Percentiles rank a stretch among this genome's conserved stretches.
Conservation (phyloP, 1,140 invertebrate genomes). For the Ostrea denselamellosa region DNA sequence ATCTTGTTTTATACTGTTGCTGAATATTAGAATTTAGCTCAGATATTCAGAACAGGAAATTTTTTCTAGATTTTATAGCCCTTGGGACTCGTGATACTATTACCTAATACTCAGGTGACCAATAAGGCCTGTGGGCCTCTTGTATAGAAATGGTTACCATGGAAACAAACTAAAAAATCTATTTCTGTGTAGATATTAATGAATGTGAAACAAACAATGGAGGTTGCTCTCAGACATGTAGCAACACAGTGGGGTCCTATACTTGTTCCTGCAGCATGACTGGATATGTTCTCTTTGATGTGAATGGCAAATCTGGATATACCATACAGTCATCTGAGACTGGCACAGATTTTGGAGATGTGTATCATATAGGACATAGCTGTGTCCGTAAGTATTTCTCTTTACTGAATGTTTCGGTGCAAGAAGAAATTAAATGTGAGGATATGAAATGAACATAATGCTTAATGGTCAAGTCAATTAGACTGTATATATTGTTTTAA, state of each 20-base stretch:
- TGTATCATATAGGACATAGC: conserved; percentile 95
- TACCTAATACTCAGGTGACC: too few relatives aligned
- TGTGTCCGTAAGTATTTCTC: conserved; percentile 85
- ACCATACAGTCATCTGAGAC: conserved; percentile 89
- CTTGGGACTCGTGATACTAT: too few relatives aligned
- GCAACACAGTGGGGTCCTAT: conserved; percentile 87
- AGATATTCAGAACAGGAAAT: too few relatives aligned
- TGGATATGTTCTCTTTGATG: conserved; percentile 93
- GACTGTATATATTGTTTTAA: too few relatives aligned
- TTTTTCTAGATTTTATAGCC: too few relatives aligned
- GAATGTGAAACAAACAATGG: conserved; percentile 59
- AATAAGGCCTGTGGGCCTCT: too few relatives aligned
- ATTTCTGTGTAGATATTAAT: conserved; percentile 57
- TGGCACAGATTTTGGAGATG: conserved; percentile 91
- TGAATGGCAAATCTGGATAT: conserved; percentile 95
- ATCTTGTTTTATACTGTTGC: too few relatives aligned
- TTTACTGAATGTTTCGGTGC: neutral
- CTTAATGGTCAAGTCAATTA: too few relatives aligned
- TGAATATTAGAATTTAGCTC: too few relatives aligned
- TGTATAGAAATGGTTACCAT: too few relatives aligned
- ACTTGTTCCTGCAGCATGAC: conserved; percentile 91
- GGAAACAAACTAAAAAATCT: neutral
- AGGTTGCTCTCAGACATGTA: conserved; percentile 70
- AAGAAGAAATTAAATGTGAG: too few relatives aligned
- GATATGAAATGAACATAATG: too few relatives aligned